Base-by-base conservation (phyloP, 2,113 vertebrate species). In the Ochotona curzoniae region DNA sequence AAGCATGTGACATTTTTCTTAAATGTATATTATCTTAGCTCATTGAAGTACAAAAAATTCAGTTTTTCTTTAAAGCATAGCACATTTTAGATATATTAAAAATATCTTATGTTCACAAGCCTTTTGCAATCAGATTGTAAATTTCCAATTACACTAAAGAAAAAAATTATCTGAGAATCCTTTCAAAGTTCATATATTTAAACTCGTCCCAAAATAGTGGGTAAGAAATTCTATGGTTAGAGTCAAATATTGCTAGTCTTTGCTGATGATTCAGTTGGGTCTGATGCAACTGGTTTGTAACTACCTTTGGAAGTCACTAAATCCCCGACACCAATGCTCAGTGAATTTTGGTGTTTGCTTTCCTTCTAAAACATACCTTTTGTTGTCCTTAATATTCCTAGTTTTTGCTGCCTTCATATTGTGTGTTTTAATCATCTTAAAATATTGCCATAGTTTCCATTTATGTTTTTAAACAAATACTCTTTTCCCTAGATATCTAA, bases 161-260 rank as follows among this genome's bases (percentile, higher is more conserved):
- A 57, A 87, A 87, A 9, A 76, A 35, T 82, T 78, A 89, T 47
- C 12, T 35, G 28, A 61, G 21, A 54, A 47, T 0, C 26, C 15
- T 91, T 89, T 66, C 47, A 84, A 87, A 69, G 70, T 71, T n/a
- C 1, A 57, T 6, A 57, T 88, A 82, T 93, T 35, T 71, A 23
- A 82, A 8, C 2, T 71, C 12, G 18, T 35, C 14, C 10, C 1
- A 88, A 8, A 28, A 14, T 20, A 64, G 66, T 78, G 17, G 54
- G 61, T 66, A 1, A 32, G 47, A 70, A 35, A 44, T 17, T n/a
- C 23, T 84, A 4, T 57, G 9, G 11, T 51, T 63, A 32, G 35
- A 51, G 5, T 5, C 26, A 8, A 17, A 17, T 3, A 26, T 38
- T 8, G 5, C 44, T 80, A 38, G 0, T 32, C 82, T 86, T 47